A percentile compares a stretch with the other conserved stretches of the same genome.
phyloP scores from a whole-genome alignment of 2,113 vertebrate species.

The Pterophyllum scalare region DNA sequence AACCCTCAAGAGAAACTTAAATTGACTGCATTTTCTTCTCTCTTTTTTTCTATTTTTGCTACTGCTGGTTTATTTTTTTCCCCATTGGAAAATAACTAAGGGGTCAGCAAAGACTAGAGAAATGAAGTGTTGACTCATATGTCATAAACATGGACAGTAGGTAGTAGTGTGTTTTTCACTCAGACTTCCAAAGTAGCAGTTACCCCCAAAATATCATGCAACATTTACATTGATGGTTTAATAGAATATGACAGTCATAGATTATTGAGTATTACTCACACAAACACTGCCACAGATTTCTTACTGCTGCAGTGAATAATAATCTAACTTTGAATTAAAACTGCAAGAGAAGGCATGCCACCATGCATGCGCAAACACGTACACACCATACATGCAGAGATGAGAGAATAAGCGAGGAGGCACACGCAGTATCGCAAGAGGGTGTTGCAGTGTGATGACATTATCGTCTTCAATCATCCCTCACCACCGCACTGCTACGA shows the following conservation, averaged over 20 bases:
- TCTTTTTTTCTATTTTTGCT: not conserved
- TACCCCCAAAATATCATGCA: constrained; percentile 15
- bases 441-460: constrained; percentile 39
- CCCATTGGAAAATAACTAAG: not conserved
- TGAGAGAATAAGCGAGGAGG: constrained; percentile 19
- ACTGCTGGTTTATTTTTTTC: not conserved
- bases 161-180: not conserved
- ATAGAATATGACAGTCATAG: constrained; percentile 38
- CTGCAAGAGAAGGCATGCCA: not conserved
- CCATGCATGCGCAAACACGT: not conserved
- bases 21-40: not conserved
- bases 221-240: constrained; percentile 36
- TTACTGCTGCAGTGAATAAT: constrained; percentile 25
- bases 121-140: constrained; percentile 9
- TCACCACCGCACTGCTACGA: constrained; percentile 16
- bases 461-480: constrained; percentile 59
- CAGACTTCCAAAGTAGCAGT: not conserved
- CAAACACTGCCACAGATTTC: constrained; percentile 18
- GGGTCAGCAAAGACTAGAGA: constrained; percentile 18
- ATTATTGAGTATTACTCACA: constrained; percentile 44
- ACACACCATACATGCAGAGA: not conserved
- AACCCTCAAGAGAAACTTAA: constrained; percentile 16
- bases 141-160: constrained; percentile 3
- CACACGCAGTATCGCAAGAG: constrained; percentile 32
- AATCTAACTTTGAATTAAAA: constrained; percentile 33